Conservation (phyloP, 2,113 vertebrate species). For the Porphyrio hochstetteri region DNA sequence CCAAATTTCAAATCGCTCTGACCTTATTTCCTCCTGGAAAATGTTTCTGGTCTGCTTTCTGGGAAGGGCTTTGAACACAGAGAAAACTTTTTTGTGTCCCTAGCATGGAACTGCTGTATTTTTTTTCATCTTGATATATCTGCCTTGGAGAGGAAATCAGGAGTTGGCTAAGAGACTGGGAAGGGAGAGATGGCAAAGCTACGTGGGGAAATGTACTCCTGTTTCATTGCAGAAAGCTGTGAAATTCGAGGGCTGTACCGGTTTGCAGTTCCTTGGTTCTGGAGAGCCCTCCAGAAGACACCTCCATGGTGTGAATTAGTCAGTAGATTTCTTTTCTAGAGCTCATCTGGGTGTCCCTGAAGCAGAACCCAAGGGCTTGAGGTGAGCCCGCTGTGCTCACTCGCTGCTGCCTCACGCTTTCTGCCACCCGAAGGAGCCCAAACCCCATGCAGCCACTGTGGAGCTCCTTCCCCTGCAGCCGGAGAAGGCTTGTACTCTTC, state of each 20-base stretch:
- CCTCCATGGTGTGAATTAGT: not conserved
- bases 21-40: not conserved
- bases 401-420: not conserved
- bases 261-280: not conserved
- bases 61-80: not conserved
- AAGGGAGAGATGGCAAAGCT: not conserved
- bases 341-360: not conserved
- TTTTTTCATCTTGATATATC: not conserved
- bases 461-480: not conserved
- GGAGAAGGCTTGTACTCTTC: not conserved
- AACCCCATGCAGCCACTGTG: too few relatives aligned
- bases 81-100: not conserved
- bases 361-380: not conserved
- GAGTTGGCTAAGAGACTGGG: not conserved
- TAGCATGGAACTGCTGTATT: not conserved
- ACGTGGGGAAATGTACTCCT: not conserved
- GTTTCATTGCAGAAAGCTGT: not conserved
- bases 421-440: not conserved
- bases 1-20: not conserved
- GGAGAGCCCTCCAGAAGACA: not conserved
- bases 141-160: not conserved
- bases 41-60: not conserved
- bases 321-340: not conserved
- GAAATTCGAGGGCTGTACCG: not conserved
- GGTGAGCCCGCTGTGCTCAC: not conserved